Base-by-base conservation (phyloP, 2,113 vertebrate species). In the Todiramphus saurophagus region DNA sequence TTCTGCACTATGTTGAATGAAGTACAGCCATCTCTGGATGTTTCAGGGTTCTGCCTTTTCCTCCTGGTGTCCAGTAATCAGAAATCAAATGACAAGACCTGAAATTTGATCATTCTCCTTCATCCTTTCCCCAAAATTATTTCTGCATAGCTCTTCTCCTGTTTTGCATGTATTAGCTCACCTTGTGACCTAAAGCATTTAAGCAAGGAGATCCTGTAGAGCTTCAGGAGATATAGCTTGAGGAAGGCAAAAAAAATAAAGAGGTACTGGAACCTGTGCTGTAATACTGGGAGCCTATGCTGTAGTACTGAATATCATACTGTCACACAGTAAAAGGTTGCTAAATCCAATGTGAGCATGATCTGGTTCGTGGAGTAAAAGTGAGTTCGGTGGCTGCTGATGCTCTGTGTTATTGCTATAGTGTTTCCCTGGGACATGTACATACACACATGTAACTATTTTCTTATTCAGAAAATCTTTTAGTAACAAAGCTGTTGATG, bases 261-360 rank as follows among this genome's bases (percentile, higher is more conserved):
- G 9, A 24, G 5, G 6, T 48, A 33, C 2, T 70, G 51, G 51
- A 87, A 37, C 10, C 28, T 43, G 12, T 63, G n/a, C 17, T 75
- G 30, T 20, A 56, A 43, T 37, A n/a, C 48, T 72, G 67, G 51
- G 51, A 87, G 33, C 11, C 28, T 43, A 12, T 63, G n/a, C 16
- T 75, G 30, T 18, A 56, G 48, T 37, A n/a, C 48, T 73, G 63
- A 25, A 11, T 85, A 20, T 41, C 68, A 56, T 37, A 43, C 7
- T 20, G 23, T 67, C 25, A 21, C 17, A 16, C 3, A 23, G 27
- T 9, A 74, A 23, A 74, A 11, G 19, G 30, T 3, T 78, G 33
- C 2, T 48, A 51, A 51, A 81, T 67, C 43, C 23, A 5, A 1
- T 0, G 2, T 55, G 9, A 13, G 12, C 5, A 16, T 8, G 24